phyloP scores from a whole-genome alignment of 2,888 invertebrate species.

The Tetragnatha montana region DNA sequence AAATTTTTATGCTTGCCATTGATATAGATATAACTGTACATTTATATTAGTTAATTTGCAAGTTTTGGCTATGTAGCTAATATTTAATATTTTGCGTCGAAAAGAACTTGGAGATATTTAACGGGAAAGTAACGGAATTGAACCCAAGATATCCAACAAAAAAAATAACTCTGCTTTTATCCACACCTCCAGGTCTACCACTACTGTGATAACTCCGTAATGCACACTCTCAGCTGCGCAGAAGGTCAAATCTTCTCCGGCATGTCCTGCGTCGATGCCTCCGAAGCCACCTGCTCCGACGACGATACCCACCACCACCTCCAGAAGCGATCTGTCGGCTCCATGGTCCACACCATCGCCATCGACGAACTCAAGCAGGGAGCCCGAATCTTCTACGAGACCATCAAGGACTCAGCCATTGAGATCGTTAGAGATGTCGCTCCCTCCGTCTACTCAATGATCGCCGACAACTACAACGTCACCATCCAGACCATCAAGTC shows the following conservation, averaged over 20 bases:
- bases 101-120: too few relatives aligned
- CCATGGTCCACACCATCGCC: conserved; percentile 18
- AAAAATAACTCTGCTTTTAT: not conserved
- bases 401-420: not conserved
- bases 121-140: too few relatives aligned
- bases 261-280: conserved; percentile 22
- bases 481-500: not conserved
- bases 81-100: too few relatives aligned
- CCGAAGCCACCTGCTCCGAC: conserved; percentile 31
- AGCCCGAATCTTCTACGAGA: not conserved
- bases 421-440: not conserved
- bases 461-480: not conserved
- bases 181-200: conserved; percentile 49
- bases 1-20: too few relatives aligned
- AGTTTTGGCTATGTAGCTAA: too few relatives aligned
- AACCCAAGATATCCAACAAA: too few relatives aligned
- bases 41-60: too few relatives aligned
- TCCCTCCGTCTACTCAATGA: not conserved
- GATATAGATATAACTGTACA: too few relatives aligned
- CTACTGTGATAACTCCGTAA: conserved; percentile 19
- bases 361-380: not conserved
- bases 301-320: not conserved
- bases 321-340: not conserved
- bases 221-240: conserved; percentile 35
- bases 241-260: conserved; percentile 41